Conservation (phyloP, 2,797 vertebrate species). For the Girardinus metallicus region DNA sequence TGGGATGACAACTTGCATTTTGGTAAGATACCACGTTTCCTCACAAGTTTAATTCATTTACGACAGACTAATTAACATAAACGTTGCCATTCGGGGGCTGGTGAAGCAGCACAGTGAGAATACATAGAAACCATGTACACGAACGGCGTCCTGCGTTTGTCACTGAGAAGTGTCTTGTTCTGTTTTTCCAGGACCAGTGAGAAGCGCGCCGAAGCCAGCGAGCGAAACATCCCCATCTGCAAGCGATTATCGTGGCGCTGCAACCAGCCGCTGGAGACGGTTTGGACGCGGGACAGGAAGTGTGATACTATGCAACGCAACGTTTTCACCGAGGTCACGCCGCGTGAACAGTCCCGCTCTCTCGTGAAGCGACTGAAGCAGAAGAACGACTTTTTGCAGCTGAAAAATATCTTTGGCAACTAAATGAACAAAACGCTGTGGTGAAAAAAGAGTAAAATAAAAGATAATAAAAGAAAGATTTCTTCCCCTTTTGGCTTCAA, state of each 20-base stretch:
- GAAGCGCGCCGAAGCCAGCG: constrained; percentile 36
- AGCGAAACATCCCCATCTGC: constrained; percentile 61
- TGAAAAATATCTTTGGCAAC: constrained; percentile 6
- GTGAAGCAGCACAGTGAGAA: constrained; percentile 5
- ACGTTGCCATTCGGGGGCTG: background rate
- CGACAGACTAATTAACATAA: background rate
- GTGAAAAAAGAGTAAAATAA: background rate
- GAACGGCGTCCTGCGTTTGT: constrained; percentile 7
- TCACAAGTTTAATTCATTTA: background rate
- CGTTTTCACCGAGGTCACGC: constrained; percentile 33
- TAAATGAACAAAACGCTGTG: background rate
- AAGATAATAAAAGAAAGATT: background rate
- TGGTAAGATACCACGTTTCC: background rate
- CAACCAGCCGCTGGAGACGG: constrained; percentile 37
- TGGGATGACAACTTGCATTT: background rate
- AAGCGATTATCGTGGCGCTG: constrained; percentile 47
- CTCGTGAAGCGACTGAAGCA: constrained; percentile 16
- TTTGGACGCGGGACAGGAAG: constrained; percentile 24
- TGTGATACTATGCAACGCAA: constrained; percentile 33
- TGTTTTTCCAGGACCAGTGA: constrained; percentile 47
- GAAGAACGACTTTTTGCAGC: constrained; percentile 9
- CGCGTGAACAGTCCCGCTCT: constrained; percentile 16
- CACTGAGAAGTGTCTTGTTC: background rate
- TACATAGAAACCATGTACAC: constrained; percentile 54
- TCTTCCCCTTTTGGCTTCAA: background rate